These are phyloP conservation scores for Calcarius lapponicus DNA, from an alignment of 2,797 vertebrate species.

Conservation along the genomic window DNA sequence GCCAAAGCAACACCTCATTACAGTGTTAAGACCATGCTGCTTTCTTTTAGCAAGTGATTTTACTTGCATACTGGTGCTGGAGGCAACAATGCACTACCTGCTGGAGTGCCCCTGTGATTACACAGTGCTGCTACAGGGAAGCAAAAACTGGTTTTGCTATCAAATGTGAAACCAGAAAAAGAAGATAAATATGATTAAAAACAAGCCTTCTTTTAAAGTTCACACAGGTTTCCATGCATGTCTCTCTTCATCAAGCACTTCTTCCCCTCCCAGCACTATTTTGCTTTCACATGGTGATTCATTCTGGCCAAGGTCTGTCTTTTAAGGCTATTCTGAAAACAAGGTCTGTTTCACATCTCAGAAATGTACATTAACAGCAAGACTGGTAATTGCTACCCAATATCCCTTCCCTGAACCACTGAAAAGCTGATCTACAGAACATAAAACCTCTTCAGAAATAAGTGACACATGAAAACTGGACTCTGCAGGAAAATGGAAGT, in stretches of 20 bases:
- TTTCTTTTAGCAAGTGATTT: neutral
- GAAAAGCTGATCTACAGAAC: neutral
- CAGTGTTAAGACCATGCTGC: neutral
- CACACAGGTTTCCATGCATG: neutral
- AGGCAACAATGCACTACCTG: neutral
- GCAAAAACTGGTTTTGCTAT: neutral
- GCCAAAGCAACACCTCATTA: conserved; percentile 4
- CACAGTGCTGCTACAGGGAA: neutral
- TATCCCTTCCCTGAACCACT: neutral
- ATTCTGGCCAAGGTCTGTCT: neutral
- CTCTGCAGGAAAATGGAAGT: neutral
- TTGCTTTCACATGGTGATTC: neutral
- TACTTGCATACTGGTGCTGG: neutral
- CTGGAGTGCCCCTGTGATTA: neutral
- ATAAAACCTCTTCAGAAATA: neutral
- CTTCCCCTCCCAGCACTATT: neutral
- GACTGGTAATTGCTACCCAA: neutral
- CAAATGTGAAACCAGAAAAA: neutral
- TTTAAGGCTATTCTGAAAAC: neutral
- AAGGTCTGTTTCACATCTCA: neutral
- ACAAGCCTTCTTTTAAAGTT: neutral
- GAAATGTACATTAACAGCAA: neutral
- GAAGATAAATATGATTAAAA: neutral
- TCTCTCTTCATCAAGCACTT: neutral
- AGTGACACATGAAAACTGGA: neutral